phyloP scores from a whole-genome alignment of 2,113 vertebrate species.

The Sceloporus tristichus region DNA sequence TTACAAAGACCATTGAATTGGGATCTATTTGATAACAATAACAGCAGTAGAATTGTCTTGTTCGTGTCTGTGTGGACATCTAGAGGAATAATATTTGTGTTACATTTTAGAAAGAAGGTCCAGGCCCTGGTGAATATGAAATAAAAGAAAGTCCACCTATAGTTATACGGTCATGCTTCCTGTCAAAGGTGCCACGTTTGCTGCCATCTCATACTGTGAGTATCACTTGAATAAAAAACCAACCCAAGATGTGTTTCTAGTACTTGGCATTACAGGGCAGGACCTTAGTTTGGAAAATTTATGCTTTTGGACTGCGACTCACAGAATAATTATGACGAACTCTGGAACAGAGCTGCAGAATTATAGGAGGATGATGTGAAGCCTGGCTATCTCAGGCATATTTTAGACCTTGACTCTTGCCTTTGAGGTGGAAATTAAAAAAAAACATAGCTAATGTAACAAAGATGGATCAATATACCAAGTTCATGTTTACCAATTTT shows the following conservation, averaged over 20 bases:
- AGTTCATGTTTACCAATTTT: too few species aligned
- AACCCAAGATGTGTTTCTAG: neutral
- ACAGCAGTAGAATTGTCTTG: neutral
- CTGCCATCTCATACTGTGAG: constrained; percentile 76
- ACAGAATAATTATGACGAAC: neutral
- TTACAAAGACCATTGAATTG: too few species aligned
- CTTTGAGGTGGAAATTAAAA: neutral
- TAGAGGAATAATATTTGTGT: neutral
- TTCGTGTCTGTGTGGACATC: neutral
- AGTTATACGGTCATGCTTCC: constrained; percentile 84
- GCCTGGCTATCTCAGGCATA: neutral
- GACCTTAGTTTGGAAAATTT: neutral
- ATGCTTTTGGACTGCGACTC: neutral
- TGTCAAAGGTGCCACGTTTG: constrained; percentile 81
- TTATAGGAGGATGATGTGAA: neutral
- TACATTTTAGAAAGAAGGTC: constrained; percentile 79
- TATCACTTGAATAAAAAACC: constrained; percentile 30
- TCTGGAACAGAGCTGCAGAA: neutral
- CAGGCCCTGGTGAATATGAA: constrained; percentile 82
- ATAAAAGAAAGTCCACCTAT: constrained; percentile 57
- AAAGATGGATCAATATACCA: too few species aligned
- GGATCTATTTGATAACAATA: too few species aligned
- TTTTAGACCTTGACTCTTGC: neutral
- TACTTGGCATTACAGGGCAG: neutral
- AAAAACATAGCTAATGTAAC: too few species aligned